Evolutionary conservation across 2,888 invertebrate species (phyloP).

Genomic region (Apoda limacodes): DNA sequence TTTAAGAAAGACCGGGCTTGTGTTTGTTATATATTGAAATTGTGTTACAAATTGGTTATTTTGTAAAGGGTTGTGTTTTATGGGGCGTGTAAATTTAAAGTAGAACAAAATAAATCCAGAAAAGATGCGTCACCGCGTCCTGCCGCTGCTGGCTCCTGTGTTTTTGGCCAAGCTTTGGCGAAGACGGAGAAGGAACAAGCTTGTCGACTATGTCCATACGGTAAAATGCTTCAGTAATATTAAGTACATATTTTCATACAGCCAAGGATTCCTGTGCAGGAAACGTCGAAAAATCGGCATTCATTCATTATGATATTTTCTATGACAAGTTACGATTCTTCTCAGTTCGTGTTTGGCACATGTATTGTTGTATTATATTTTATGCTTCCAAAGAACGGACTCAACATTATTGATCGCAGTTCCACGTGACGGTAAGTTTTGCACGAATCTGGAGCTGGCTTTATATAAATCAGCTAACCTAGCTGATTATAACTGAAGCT

Average conservation of each 20-base stretch:
- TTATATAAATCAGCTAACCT: no score
- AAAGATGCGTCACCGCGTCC: constrained; percentile 60
- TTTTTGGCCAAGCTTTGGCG: constrained; percentile 56
- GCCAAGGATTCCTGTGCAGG: background rate
- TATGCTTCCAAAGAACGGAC: no score
- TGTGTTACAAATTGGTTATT: background rate
- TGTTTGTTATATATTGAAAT: constrained; percentile 1
- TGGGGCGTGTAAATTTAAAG: background rate
- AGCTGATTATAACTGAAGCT: no score
- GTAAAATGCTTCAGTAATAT: constrained; percentile 25
- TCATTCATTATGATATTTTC: no score
- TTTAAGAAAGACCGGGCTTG: constrained; percentile 5
- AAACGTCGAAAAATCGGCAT: constrained; percentile 4
- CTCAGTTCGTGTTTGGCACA: no score
- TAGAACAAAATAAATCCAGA: constrained; percentile 58
- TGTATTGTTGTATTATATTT: no score
- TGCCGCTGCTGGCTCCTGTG: constrained; percentile 56
- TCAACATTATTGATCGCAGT: no score
- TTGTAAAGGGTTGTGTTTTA: no score
- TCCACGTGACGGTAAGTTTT: no score
- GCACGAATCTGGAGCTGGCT: no score
- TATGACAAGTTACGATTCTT: no score
- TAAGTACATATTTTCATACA: background rate
- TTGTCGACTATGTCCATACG: constrained; percentile 54
- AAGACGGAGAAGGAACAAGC: constrained; percentile 44